Conservation (phyloP, 2,888 invertebrate species). For the Microchrysa polita region DNA sequence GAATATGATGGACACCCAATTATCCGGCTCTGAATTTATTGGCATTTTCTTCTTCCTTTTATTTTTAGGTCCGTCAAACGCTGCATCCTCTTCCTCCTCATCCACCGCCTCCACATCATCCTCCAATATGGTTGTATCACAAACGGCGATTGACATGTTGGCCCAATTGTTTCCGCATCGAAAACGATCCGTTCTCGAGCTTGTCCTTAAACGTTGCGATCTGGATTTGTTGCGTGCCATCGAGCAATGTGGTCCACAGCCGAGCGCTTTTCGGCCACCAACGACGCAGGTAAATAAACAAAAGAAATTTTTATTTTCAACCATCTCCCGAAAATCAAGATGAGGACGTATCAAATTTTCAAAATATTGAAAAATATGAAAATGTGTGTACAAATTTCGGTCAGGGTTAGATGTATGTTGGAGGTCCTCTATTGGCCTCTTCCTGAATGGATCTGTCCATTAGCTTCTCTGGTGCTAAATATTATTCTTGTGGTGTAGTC, state of each 20-base stretch:
- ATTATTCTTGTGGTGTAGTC: slow-evolving; percentile 22
- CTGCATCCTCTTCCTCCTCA: too few species aligned
- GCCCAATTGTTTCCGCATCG: slow-evolving; percentile 90
- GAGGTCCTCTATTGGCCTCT: too few species aligned
- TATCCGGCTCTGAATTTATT: not conserved
- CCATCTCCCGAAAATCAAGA: too few species aligned
- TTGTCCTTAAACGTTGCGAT: slow-evolving; percentile 91
- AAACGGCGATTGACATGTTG: slow-evolving; percentile 84
- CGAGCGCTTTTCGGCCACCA: slow-evolving; percentile 53
- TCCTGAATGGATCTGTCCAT: not conserved
- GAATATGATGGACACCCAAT: not conserved
- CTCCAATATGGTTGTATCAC: slow-evolving; percentile 67
- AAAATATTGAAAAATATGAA: too few species aligned
- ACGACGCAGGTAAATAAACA: slow-evolving; percentile 51
- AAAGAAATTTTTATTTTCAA: not conserved
- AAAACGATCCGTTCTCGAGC: slow-evolving; percentile 85
- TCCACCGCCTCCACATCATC: slow-evolving; percentile 39
- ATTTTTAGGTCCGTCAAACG: slow-evolving; percentile 52
- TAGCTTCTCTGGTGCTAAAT: not conserved
- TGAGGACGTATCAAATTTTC: too few species aligned
- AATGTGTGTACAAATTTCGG: too few species aligned
- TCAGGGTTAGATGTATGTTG: too few species aligned
- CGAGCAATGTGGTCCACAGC: slow-evolving; percentile 59
- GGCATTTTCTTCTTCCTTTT: too few species aligned
- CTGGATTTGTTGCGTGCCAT: slow-evolving; percentile 80